Evolutionary conservation across 2,888 invertebrate species (phyloP), one percentile per base, ranked within the genome.

Genomic region (Ichneumoninae sp.): DNA sequence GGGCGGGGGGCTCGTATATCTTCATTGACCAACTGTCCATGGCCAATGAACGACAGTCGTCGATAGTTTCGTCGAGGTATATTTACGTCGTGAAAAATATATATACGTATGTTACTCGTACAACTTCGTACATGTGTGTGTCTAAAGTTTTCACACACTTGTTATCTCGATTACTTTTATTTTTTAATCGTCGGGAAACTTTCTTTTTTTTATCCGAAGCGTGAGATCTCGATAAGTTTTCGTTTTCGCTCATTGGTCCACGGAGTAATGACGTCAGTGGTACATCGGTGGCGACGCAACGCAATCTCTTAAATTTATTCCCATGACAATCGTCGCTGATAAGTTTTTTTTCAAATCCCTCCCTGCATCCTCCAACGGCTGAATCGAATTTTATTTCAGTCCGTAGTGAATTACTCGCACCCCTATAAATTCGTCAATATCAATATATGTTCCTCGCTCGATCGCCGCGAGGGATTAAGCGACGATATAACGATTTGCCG

Each of bases 251-350:
- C 76, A 69, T 79, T 78, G 70, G 52, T 65, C 60, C 77, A 44
- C 68, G 44, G 16, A 22, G 62, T 33, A 72, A 71, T 86, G 82
- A 86, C 81, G 83, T 81, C 81, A 84, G 69, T 70, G 74, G 77
- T 74, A 26, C 54, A 19, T 22, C 68, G 36, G 60, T 50, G 8
- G n/a, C 47, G 16, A 26, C 19, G 57, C 4, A 2, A n/a, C 30
- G 19, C 33, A 6, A 50, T 50, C 33, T 62, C 52, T 80, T 54
- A 52, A 36, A 74, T 44, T 33, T 19, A 68, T 69, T 80, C 80
- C 68, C 68, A 10, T 60, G 65, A 52, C 52, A 80, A 72, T 72
- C 50, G 36, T 44, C 22, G 19, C 54, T 10, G 22, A 54, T 54
- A 52, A 52, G 7, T 52, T 52, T n/a, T 33, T 33, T 33, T 33